Base-by-base conservation (phyloP, 1,140 invertebrate genomes). In the Diabrotica virgifera region DNA sequence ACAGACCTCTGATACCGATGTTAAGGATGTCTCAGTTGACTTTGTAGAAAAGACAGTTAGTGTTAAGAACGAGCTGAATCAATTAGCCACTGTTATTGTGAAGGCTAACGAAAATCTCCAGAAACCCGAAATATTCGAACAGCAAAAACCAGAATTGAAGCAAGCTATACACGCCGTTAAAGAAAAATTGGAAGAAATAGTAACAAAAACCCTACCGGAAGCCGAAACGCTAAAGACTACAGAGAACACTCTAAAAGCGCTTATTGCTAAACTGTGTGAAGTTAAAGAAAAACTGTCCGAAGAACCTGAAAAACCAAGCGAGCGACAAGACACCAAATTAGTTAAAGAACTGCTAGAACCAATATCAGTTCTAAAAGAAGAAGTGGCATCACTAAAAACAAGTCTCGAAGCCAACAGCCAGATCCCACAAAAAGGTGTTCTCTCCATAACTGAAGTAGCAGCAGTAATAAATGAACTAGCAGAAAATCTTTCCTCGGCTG, bases 71-170 rank as follows among this genome's bases (percentile, higher is more conserved):
- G 40, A 63, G 24, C 13, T 70, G 24, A 52, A 59, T 36, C 54
- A 70, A 51, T 56, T 70, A 51, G 13, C 63, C 36, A 24, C 50
- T 12, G 52, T 62, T 12, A 7, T 66, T 14, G 62, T 62, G 8
- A 36, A 62, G 13, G 12, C 53, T 6, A 65, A 54, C 13, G 56
- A 69, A 36, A 57, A 5, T n/a, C 11, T 62, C 11, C 12, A 13
- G 38, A 66, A 58, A 54, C 59, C 64, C 12, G 61, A 63, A 54
- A 8, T 64, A n/a, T 56, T 51, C 24, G 50, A 62, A 59, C 9
- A 7, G 10, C 54, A 54, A 5, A n/a, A n/a, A n/a, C n/a, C n/a
- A n/a, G n/a, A n/a, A n/a, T n/a, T n/a, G n/a, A n/a, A n/a, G n/a
- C n/a, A n/a, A n/a, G n/a, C n/a, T n/a, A n/a, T n/a, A n/a, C n/a